Evolutionary conservation across 1,140 invertebrate genomes (phyloP), one percentile per base, ranked within the genome.

Genomic region (Teleogryllus occipitalis): DNA sequence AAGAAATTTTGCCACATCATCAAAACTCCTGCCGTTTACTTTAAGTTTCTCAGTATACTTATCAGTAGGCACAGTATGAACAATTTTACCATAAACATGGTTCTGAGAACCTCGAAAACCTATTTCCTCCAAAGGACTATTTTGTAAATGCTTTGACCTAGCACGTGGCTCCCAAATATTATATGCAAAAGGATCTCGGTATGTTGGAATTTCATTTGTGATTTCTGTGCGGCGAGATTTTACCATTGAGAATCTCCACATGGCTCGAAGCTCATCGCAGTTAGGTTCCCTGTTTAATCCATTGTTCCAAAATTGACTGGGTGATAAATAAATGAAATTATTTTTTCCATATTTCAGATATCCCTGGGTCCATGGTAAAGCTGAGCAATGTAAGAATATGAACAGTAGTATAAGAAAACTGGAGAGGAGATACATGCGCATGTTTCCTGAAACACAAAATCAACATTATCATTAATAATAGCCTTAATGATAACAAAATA

Each of bases 201-300:
- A 94, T 74, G 92, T 91, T 54, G 92, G 93, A 82, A 95, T 90
- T 86, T 95, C 92, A 86, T 96, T 95, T 80, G 94, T 95, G 73
- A 93, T 91, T 86, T 95, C 94, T 5, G 93, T 92, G 8, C 94
- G 93, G 76, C 95, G 89, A 22, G 93, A 93, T 86, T 96, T 94
- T 79, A 95, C 86, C 85, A 94, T 95, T 22, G 94, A 95, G 86
- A 95, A 95, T 84, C 94, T 91, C 95, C 95, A 97, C 95, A 97
- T 96, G 7, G 93, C 93, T 78, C 94, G 91, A 47, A 97, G 88
- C 85, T 96, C 93, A 79, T 96, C 94, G 85, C 95, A 97, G 39
- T 90, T 92, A 0, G 95, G 95, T 83, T 97, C 95, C 18, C 84
- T 83, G 3, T 72, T 79, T 47, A 84, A 82, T 78, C 84, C 83